Evolutionary conservation across 2,888 invertebrate species (phyloP), one percentile per base, ranked within the genome.

Genomic region (Aproaerema taeniolella): DNA sequence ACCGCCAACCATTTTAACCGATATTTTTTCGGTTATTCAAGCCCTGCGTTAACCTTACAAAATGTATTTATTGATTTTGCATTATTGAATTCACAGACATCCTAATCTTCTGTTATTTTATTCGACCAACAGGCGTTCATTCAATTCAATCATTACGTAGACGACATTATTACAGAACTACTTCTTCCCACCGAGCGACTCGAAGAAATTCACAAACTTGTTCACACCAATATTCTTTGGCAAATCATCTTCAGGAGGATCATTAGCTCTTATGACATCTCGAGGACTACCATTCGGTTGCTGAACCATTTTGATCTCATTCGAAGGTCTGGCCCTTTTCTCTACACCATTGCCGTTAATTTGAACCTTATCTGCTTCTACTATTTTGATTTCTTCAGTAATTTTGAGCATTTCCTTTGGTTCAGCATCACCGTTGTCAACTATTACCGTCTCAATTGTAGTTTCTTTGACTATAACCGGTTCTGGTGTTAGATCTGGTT

Each of bases 161-260:
- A n/a, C n/a, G n/a, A n/a, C n/a, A n/a, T n/a, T n/a, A 20, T 20
- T 20, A 20, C 20, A 20, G 20, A 6, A 25, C 14, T 67, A 83
- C 70, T 86, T 86, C 41, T 83, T 85, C 2, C 79, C 80, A 2
- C 85, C 85, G 10, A 86, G 74, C 9, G 83, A 82, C 47, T 86
- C 86, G 38, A 86, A 86, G 63, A 86, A 86, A 49, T 83, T 86
- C 0, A 86, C 86, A 43, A 86, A 86, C 44, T 83, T 86, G 43
- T 85, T 86, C 0, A 86, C 86, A 0, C 86, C 86, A 50, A 86
- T 86, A 26, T 86, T 86, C 36, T 86, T 86, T 1, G 86, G 86
- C 6, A 86, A 46, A 50, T 86, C 86, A 13, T 86, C 85, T 52
- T 86, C 86, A 0, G 85, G 86, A 0, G 86, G 86, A 28, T 86